phyloP scores from a whole-genome alignment of 2,888 invertebrate species.

The Tortricodes alternella region DNA sequence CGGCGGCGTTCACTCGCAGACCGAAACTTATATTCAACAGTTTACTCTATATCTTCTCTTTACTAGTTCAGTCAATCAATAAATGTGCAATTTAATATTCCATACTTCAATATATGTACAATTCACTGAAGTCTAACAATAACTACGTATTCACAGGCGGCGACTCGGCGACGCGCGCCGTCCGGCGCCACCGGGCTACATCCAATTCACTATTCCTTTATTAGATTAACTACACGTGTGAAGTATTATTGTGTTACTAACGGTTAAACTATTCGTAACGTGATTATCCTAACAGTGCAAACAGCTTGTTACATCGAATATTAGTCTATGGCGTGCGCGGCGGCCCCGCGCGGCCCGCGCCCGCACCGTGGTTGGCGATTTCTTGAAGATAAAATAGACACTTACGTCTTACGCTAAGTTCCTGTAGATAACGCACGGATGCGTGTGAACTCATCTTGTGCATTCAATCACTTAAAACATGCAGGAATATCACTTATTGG shows the following conservation, averaged over 20 bases:
- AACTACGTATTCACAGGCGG: constrained; percentile 66
- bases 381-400: constrained; percentile 27
- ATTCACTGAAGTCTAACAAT: constrained; percentile 62
- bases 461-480: constrained; percentile 9
- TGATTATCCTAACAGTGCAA: constrained; percentile 63
- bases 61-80: constrained; percentile 74
- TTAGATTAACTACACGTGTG: constrained; percentile 61
- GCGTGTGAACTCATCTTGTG: background rate
- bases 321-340: constrained; percentile 32
- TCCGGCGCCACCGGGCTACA: constrained; percentile 36
- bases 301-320: constrained; percentile 51
- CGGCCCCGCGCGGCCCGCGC: constrained; percentile 1
- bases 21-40: constrained; percentile 64
- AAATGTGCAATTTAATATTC: constrained; percentile 60
- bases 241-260: constrained; percentile 65
- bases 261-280: constrained; percentile 62
- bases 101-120: constrained; percentile 70
- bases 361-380: constrained; percentile 18
- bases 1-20: constrained; percentile 49
- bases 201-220: constrained; percentile 54
- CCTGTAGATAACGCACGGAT: background rate
- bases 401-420: constrained; percentile 20
- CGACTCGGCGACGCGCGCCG: constrained; percentile 44
- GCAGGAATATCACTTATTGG: constrained; percentile 24
- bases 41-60: constrained; percentile 60